Percentiles rank a stretch among this genome's conserved stretches.
Evolutionary conservation across 2,888 invertebrate genomes (phyloP).

Genomic region (Entomobrya proxima): DNA sequence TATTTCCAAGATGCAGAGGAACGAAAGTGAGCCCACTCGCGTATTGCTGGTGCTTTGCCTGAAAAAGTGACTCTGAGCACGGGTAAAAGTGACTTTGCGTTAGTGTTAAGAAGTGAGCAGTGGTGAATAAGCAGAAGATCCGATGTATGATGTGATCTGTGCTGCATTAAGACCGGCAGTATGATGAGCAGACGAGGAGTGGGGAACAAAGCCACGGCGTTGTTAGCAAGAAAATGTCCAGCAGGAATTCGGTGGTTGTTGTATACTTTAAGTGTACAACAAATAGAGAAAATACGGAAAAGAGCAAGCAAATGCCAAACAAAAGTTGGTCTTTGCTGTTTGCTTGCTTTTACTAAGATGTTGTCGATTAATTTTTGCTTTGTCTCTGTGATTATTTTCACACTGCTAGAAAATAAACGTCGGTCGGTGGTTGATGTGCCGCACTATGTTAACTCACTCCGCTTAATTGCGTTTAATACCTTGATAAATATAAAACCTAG

Average conservation of each 20-base stretch:
- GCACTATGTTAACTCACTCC: too few species aligned
- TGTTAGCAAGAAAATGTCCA: neutral
- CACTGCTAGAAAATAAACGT: too few species aligned
- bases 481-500: too few species aligned
- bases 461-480: too few species aligned
- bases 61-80: slow-evolving; percentile 20
- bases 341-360: too few species aligned
- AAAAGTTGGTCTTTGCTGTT: too few species aligned
- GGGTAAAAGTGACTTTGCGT: slow-evolving; percentile 47
- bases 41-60: slow-evolving; percentile 9
- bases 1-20: slow-evolving; percentile 44
- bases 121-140: slow-evolving; percentile 45
- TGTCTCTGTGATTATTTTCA: too few species aligned
- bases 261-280: slow-evolving; percentile 61
- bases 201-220: neutral
- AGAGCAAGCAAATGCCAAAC: slow-evolving; percentile 56
- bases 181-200: neutral
- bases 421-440: too few species aligned
- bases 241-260: neutral
- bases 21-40: slow-evolving; percentile 48
- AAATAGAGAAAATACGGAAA: slow-evolving; percentile 49
- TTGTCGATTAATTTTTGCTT: too few species aligned
- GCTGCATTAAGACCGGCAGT: neutral
- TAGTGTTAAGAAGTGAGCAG: slow-evolving; percentile 34
- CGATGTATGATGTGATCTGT: slow-evolving; percentile 19